Base-by-base conservation (phyloP, 23 tunicate genomes). In the Trididemnum nubilum region DNA sequence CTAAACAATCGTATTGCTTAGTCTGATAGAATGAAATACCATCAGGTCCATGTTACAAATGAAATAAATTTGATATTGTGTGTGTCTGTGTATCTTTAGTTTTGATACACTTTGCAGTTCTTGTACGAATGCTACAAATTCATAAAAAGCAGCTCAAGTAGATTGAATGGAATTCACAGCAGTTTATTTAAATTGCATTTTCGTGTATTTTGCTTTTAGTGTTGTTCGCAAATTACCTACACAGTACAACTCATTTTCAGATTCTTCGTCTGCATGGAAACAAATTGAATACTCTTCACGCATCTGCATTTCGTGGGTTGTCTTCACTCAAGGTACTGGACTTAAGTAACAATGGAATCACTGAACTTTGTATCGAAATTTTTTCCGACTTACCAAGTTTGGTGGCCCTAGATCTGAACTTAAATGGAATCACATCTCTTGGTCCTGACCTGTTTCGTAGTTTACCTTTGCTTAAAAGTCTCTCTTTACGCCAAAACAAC, bases 181-280 rank as follows among this genome's bases (percentile, higher is more conserved):
- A 44, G 15, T 44, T 44, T 44, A 7, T 44, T 44, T 44, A 7
- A 44, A 44, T 15, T 15, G 15, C 54, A 7, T 44, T 44, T 44
- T 44, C 9, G 15, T 44, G 54, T 44, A 44, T 44, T 44, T 44
- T n/a, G n/a, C n/a, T n/a, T n/a, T n/a, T n/a, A n/a, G n/a, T n/a
- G n/a, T n/a, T n/a, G n/a, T n/a, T n/a, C n/a, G n/a, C n/a, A n/a
- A n/a, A n/a, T n/a, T n/a, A n/a, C n/a, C n/a, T n/a, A n/a, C n/a
- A n/a, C n/a, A n/a, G n/a, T n/a, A n/a, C n/a, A n/a, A n/a, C 18
- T 9, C 18, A 49, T 9, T 49, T 12, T 61, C 67, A 61, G 67
- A 24, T 24, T 61, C 67, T 61, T 61, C 67, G 67, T 15, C 26
- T 61, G 26, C 67, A 61, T 26, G 67, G 67, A 61, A 61, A 61